Percentiles rank a stretch among this genome's conserved stretches.
Evolutionary conservation across 2,113 vertebrate genomes (phyloP).

Genomic region (Otolemur garnettii): DNA sequence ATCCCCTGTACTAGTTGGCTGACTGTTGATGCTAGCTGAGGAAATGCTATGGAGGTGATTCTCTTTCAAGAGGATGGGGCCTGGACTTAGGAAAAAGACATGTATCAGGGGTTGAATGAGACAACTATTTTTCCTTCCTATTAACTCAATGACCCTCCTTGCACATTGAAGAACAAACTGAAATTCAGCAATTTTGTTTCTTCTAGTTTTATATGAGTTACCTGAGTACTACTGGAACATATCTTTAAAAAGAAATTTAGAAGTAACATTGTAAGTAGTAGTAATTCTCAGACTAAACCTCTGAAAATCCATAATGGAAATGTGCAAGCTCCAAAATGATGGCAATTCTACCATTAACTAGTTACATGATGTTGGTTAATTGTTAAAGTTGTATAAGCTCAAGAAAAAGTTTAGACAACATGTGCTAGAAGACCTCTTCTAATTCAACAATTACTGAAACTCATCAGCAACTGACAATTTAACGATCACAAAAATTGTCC

Average conservation of each 20-base stretch:
- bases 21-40: not conserved
- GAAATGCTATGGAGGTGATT: not conserved
- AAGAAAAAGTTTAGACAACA: not conserved
- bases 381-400: not conserved
- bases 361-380: not conserved
- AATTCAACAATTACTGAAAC: constrained; percentile 24
- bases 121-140: not conserved
- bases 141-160: not conserved
- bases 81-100: not conserved
- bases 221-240: not conserved
- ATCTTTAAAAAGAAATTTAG: not conserved
- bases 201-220: not conserved
- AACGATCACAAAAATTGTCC: constrained; percentile 44
- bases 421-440: not conserved
- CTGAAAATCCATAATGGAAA: constrained; percentile 49
- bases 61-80: not conserved
- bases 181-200: constrained; percentile 30
- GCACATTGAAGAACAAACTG: not conserved
- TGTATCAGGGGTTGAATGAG: not conserved
- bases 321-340: not conserved
- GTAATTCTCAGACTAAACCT: constrained; percentile 37
- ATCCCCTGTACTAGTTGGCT: not conserved
- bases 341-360: not conserved
- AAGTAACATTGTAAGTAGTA: not conserved
- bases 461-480: not conserved